These are phyloP conservation scores for Sinocyclocheilus anophthalmus DNA, from an alignment of 2,113 vertebrate genomes.

Conservation along the genomic window DNA sequence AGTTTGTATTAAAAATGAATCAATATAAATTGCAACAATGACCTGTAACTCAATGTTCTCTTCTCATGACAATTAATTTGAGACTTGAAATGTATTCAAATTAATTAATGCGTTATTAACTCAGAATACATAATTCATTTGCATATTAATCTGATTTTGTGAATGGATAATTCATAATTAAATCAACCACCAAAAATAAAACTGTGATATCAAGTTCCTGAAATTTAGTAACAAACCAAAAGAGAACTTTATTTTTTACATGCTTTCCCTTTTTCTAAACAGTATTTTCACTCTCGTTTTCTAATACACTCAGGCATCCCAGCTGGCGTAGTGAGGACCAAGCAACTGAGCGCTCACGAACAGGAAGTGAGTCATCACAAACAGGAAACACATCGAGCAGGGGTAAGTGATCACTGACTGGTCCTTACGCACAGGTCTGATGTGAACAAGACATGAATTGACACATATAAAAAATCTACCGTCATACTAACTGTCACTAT, in stretches of 20 bases:
- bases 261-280: neutral
- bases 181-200: no score
- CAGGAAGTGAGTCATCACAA: constrained; percentile 93
- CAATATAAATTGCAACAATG: no score
- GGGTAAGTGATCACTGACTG: constrained; percentile 59
- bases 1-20: no score
- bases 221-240: no score
- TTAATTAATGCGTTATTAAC: no score
- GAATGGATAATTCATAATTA: no score
- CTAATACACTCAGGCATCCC: constrained; percentile 78
- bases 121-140: no score
- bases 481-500: neutral
- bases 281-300: neutral
- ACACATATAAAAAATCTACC: neutral
- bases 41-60: no score
- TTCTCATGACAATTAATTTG: no score
- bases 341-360: constrained; percentile 85
- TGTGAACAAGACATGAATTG: neutral
- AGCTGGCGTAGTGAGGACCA: constrained; percentile 94
- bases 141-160: no score
- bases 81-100: no score
- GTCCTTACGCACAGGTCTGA: neutral
- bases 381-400: constrained; percentile 77
- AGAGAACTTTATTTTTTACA: neutral
- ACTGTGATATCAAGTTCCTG: no score